Evolutionary conservation across 2,888 invertebrate species (phyloP), one percentile per base, ranked within the genome.

Genomic region (Sclerodermus sp.): DNA sequence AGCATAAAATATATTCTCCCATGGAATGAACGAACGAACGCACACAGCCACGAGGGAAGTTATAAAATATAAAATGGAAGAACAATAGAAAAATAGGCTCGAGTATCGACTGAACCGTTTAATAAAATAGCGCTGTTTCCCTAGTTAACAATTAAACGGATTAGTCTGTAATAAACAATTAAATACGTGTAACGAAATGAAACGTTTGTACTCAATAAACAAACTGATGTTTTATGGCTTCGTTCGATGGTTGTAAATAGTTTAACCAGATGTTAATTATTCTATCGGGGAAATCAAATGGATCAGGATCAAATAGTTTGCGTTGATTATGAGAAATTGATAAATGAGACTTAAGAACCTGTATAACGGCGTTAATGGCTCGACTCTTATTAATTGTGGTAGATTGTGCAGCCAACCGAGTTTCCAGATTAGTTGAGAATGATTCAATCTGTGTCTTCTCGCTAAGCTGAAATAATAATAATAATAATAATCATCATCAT

Each of bases 381-480:
- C 12, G 12, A 10, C 1, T 45, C 23, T 34, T 45, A 8, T 34
- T 12, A 13, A 13, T 4, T 12, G 34, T n/a, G 13, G 34, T 13
- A 13, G 4, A 8, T 12, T 34, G n/a, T 34, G 34, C 3, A 13
- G 12, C 47, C 48, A 73, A 49, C 18, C 72, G 61, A 8, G 23
- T 29, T 5, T 58, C 51, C 10, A 70, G 45, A 16, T 63, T 54
- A 17, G 31, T 52, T 13, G 66, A 66, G 49, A 74, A 73, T 3
- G 51, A 36, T 47, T 71, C 66, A 30, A 74, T 56, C 42, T 67
- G 65, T 4, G 68, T 69, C 34, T 56, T 64, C 34, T 55, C 63
- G 18, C 53, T 61, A 5, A 74, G 56, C 65, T 74, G 52, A 48
- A 57, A 47, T 13, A 34, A 12, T 12, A 12, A n/a, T 9, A 14